A percentile compares a stretch with the other conserved stretches of the same genome.
These are phyloP conservation scores for Ectemnius cavifrons DNA, from an alignment of 2,888 invertebrate genomes.

Conservation along the genomic window DNA sequence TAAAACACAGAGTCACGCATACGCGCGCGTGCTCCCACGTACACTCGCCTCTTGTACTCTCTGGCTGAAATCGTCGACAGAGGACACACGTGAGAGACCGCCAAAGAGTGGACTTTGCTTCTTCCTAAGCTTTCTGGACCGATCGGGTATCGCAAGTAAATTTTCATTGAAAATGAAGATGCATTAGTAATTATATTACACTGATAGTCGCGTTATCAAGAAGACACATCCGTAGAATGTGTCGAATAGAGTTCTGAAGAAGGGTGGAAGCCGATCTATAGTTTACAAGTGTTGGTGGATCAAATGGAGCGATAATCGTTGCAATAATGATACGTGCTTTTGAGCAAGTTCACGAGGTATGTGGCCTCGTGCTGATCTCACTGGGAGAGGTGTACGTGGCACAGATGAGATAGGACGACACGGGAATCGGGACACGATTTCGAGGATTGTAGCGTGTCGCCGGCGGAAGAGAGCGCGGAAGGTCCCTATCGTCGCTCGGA, in stretches of 20 bases:
- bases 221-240: slow-evolving; percentile 28
- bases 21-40: slow-evolving; percentile 7
- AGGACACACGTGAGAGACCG: slow-evolving; percentile 39
- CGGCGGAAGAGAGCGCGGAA: background rate
- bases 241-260: background rate
- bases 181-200: no score
- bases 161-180: no score
- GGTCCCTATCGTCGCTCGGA: slow-evolving; percentile 14
- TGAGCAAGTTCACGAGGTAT: slow-evolving; percentile 7
- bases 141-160: slow-evolving; percentile 11
- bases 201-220: background rate
- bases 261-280: slow-evolving; percentile 11
- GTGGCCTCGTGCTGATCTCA: background rate
- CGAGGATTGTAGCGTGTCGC: background rate
- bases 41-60: background rate
- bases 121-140: slow-evolving; percentile 12
- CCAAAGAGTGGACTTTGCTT: slow-evolving; percentile 26
- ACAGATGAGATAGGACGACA: slow-evolving; percentile 17
- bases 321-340: slow-evolving; percentile 15
- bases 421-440: background rate
- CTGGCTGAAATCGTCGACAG: slow-evolving; percentile 41
- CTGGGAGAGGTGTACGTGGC: slow-evolving; percentile 10
- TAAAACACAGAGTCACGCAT: slow-evolving; percentile 55
- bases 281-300: no score
- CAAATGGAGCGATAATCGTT: slow-evolving; percentile 1